phyloP scores from a whole-genome alignment of 30 jellyfish, hydroid and myxozoan genomes.

The Clytia hemisphaerica region DNA sequence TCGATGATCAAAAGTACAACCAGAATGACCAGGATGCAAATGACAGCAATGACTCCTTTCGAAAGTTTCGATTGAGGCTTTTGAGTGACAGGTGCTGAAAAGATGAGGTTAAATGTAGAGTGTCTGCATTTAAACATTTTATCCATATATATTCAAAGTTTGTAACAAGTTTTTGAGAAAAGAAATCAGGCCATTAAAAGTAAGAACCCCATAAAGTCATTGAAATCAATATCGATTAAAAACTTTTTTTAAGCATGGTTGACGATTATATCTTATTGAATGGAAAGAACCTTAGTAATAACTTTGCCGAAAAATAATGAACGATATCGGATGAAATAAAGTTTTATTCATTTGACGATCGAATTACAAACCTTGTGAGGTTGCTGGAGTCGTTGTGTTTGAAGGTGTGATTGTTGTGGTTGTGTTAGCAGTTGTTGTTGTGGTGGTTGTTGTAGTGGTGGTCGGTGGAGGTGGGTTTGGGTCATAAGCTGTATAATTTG shows the following conservation, averaged over 20 bases:
- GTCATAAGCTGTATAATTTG: background rate
- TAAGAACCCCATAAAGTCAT: too few species aligned
- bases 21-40: background rate
- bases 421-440: background rate
- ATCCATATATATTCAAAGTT: too few species aligned
- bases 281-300: background rate
- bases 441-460: background rate
- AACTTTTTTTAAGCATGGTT: too few species aligned
- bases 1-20: conserved; percentile 2
- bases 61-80: background rate
- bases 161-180: too few species aligned
- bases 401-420: background rate
- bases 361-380: background rate
- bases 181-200: too few species aligned
- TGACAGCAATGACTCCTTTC: background rate
- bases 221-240: too few species aligned
- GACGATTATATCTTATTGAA: background rate
- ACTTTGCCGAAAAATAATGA: background rate
- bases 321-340: background rate
- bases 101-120: background rate
- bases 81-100: conserved; percentile 2
- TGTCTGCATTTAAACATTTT: too few species aligned
- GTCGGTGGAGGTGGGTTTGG: too few species aligned
- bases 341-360: background rate
- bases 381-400: background rate